Percentiles rank a stretch among this genome's conserved stretches.
phyloP scores from a whole-genome alignment of 2,113 vertebrate genomes.

The Indicator maculatus region DNA sequence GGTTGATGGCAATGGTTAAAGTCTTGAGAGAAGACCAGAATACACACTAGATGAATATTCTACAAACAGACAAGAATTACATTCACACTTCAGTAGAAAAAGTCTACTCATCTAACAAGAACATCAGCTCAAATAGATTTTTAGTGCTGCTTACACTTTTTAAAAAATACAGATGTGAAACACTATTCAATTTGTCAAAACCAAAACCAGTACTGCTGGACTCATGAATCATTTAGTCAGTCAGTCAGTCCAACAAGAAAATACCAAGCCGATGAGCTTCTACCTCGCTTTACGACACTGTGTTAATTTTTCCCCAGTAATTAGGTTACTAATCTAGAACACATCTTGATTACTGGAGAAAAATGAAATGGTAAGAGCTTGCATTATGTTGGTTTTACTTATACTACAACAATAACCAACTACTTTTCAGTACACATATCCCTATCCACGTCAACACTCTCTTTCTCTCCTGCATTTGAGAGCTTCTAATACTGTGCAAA shows the following conservation, averaged over 20 bases:
- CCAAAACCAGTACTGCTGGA: background rate
- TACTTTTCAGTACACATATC: background rate
- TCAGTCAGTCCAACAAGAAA: background rate
- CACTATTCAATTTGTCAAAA: background rate
- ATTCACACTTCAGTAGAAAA: background rate
- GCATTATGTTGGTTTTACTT: background rate
- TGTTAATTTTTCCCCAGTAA: slow-evolving; percentile 51
- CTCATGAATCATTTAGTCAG: background rate
- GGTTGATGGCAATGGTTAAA: background rate
- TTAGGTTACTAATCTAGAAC: slow-evolving; percentile 60
- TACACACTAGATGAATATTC: background rate
- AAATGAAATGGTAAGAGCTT: background rate
- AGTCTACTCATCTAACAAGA: background rate
- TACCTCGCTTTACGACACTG: slow-evolving; percentile 36
- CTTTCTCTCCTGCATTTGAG: background rate
- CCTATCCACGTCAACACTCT: background rate
- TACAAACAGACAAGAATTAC: background rate
- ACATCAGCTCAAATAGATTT: background rate
- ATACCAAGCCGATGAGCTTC: slow-evolving; percentile 49
- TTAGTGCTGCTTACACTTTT: background rate
- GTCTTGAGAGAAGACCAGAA: background rate
- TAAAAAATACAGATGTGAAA: background rate
- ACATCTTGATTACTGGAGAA: background rate
- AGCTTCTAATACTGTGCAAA: background rate
- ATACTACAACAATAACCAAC: background rate